phyloP scores from a whole-genome alignment of 2,113 vertebrate genomes.

The Lamprologus sp. region DNA sequence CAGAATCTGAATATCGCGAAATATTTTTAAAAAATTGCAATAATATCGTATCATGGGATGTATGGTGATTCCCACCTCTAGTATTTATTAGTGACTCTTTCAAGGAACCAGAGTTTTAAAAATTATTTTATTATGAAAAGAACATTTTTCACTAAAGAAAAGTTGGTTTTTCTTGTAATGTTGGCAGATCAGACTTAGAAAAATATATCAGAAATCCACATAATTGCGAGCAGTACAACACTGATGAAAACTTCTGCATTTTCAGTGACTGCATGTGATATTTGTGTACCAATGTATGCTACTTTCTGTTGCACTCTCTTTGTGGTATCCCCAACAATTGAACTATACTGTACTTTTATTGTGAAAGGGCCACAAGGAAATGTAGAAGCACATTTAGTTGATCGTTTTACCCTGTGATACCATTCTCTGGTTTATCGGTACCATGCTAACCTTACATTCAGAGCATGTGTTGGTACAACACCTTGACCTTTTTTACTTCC shows the following conservation, averaged over 20 bases:
- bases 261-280: neutral
- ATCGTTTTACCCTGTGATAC: neutral
- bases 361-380: neutral
- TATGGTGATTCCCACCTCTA: too few relatives aligned
- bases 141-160: neutral
- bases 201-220: neutral
- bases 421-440: fast-evolving
- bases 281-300: neutral
- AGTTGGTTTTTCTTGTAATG: neutral
- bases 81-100: neutral
- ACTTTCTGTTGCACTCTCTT: fast-evolving
- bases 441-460: neutral
- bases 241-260: neutral
- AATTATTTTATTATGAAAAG: neutral
- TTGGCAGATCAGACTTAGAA: neutral
- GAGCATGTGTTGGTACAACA: neutral
- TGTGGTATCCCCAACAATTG: neutral
- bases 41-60: too few relatives aligned
- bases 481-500: neutral
- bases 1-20: too few relatives aligned
- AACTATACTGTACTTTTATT: neutral
- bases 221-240: neutral
- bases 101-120: neutral
- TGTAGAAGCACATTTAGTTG: neutral
- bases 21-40: too few relatives aligned